Evolutionary conservation across 1,140 invertebrate genomes (phyloP).

Genomic region (Drosophila mauritiana): DNA sequence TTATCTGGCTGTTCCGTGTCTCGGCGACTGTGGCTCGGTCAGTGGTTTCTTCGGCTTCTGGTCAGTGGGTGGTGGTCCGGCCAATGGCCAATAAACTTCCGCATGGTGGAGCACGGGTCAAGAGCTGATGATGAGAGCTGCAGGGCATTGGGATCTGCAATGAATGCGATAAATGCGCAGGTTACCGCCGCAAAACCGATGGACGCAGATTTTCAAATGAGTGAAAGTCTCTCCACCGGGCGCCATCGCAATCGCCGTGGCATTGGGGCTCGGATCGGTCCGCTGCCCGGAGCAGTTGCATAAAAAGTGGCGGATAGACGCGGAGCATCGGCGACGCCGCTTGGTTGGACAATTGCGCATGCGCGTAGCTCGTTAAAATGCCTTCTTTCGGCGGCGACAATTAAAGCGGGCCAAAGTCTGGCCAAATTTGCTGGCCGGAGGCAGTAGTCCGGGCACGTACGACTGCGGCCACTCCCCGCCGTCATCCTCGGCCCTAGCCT

Average conservation of each 20-base stretch:
- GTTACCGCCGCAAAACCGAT: conserved; percentile 56
- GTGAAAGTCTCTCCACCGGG: conserved; percentile 64
- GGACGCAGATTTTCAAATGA: conserved; percentile 78
- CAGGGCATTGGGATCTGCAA: conserved; percentile 9
- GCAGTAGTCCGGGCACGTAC: conserved; percentile 76
- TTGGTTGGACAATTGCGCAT: conserved; percentile 81
- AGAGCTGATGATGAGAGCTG: not conserved
- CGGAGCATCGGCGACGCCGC: conserved; percentile 18
- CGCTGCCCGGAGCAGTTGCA: conserved; percentile 40
- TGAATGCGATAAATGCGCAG: conserved; percentile 43
- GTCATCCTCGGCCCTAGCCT: not conserved
- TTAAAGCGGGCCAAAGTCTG: conserved; percentile 49
- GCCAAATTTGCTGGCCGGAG: conserved; percentile 12
- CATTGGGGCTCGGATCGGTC: conserved; percentile 15
- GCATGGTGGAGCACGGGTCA: conserved; percentile 27
- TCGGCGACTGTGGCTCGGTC: not conserved
- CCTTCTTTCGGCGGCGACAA: conserved; percentile 60
- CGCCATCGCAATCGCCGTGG: not conserved
- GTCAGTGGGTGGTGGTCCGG: conserved; percentile 9
- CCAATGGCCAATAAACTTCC: conserved; percentile 22
- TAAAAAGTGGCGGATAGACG: conserved; percentile 32
- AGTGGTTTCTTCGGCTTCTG: not conserved
- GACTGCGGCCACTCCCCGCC: not conserved
- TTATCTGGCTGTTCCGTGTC: conserved; percentile 28
- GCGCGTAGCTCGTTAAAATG: conserved; percentile 78